phyloP scores from a whole-genome alignment of 2,113 vertebrate species.

The Pollachius pollachius region DNA sequence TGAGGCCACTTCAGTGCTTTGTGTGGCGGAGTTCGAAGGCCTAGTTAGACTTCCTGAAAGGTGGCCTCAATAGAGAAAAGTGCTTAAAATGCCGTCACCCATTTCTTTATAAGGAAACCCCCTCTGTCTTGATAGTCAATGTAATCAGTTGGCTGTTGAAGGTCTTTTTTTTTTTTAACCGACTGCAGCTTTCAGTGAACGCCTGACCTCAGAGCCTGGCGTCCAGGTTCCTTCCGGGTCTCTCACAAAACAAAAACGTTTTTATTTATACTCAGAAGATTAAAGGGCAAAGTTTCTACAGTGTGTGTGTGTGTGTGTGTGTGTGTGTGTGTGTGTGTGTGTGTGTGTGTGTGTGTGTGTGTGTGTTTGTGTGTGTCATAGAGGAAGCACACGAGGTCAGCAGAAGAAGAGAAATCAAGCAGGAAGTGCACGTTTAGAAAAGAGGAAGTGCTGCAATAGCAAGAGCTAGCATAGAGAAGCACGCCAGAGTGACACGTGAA shows the following conservation, averaged over 20 bases:
- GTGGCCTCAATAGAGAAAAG: no score
- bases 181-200: no score
- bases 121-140: background rate
- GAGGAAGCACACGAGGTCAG: conserved; percentile 53
- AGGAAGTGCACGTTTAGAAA: conserved; percentile 62
- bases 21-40: no score
- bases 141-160: background rate
- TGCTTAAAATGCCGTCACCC: no score
- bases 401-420: conserved; percentile 30
- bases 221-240: background rate
- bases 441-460: conserved; percentile 63
- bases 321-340: background rate
- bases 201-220: no score
- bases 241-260: background rate
- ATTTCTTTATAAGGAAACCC: no score
- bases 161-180: background rate
- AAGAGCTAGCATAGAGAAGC: no score
- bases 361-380: background rate
- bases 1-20: no score
- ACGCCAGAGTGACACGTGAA: background rate
- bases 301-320: background rate
- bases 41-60: no score
- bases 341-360: conserved; percentile 3
- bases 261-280: background rate
- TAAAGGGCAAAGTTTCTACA: background rate